phyloP scores from a whole-genome alignment of 53 echinoderm and acorn worm species.

The Antedon mediterranea region DNA sequence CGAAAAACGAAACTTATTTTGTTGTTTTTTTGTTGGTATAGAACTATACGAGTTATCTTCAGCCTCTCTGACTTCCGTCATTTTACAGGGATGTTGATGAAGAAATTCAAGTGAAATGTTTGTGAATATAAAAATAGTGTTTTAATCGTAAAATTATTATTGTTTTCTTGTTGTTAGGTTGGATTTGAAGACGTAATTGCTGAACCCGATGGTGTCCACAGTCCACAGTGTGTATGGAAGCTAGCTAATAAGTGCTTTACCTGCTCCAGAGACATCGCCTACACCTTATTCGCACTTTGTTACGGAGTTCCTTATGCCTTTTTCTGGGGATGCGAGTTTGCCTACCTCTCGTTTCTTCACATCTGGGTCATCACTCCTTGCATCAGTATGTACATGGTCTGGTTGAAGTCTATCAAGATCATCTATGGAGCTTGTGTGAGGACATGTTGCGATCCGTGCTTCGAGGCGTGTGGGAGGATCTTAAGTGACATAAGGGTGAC shows the following conservation, averaged over 20 bases:
- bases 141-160: not conserved
- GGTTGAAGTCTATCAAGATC: not conserved
- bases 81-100: too few relatives aligned
- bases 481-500: constrained; percentile 1
- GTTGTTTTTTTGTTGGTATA: too few relatives aligned
- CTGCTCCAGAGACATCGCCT: not conserved
- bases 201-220: not conserved
- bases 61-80: too few relatives aligned
- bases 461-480: not conserved
- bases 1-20: too few relatives aligned
- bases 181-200: not conserved
- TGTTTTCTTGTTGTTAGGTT: not conserved
- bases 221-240: not conserved
- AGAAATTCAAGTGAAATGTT: too few relatives aligned
- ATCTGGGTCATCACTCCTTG: not conserved
- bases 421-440: not conserved
- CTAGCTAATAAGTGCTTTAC: not conserved
- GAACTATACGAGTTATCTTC: too few relatives aligned
- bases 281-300: not conserved
- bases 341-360: not conserved
- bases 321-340: constrained; percentile 7
- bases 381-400: not conserved
- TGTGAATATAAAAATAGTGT: too few relatives aligned
- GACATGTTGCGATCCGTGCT: constrained; percentile 4
- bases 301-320: not conserved